A percentile compares a stretch with the other conserved stretches of the same genome.
phyloP scores from a whole-genome alignment of 2,113 vertebrate species.

The Lipophrys pholis region DNA sequence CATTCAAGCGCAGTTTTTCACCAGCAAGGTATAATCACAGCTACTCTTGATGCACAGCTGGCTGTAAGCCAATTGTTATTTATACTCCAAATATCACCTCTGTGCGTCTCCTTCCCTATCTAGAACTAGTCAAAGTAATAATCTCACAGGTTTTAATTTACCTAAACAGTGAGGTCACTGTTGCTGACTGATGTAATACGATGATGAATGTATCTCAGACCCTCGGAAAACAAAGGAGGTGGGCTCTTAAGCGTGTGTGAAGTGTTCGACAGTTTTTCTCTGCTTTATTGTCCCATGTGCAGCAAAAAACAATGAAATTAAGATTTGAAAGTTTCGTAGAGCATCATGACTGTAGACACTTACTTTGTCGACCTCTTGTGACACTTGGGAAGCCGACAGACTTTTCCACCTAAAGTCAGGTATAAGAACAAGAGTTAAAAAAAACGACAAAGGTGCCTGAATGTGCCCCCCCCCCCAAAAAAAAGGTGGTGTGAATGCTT shows the following conservation, averaged over 20 bases:
- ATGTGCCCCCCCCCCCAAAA: neutral
- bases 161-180: too few species aligned
- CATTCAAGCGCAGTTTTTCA: slow-evolving; percentile 36
- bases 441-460: neutral
- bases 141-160: too few species aligned
- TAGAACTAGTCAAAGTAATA: too few species aligned
- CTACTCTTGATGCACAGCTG: slow-evolving; percentile 19
- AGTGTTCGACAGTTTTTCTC: too few species aligned
- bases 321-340: too few species aligned
- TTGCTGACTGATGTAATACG: too few species aligned
- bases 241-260: too few species aligned
- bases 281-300: too few species aligned
- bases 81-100: slow-evolving; percentile 14
- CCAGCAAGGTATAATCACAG: slow-evolving; percentile 12
- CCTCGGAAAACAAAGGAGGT: too few species aligned
- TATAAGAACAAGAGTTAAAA: neutral
- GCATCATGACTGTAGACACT: slow-evolving; percentile 23
- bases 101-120: neutral
- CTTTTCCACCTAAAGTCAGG: slow-evolving; percentile 61
- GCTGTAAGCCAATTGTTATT: neutral
- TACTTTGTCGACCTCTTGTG: slow-evolving; percentile 62
- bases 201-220: too few species aligned
- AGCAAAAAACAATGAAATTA: too few species aligned
- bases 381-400: slow-evolving; percentile 60
- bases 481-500: neutral